Evolutionary conservation across 2,888 invertebrate genomes (phyloP), one percentile per base, ranked within the genome.

Genomic region (Eugnorisma glareosa): DNA sequence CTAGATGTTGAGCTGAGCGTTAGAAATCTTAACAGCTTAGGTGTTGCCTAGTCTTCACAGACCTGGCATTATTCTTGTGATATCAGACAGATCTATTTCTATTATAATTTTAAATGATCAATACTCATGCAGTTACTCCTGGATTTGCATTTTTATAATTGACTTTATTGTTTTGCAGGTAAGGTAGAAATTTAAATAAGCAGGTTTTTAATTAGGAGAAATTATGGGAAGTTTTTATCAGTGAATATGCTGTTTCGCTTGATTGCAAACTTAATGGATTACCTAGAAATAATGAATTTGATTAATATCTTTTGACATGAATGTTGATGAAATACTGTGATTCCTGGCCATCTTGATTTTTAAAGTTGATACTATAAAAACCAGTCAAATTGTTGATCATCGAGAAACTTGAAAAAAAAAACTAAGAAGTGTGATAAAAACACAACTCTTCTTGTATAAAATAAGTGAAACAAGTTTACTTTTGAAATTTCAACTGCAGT

Each of bases 51-150:
- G 37, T 64, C n/a, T n/a, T n/a, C 2, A 31, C 15, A 1, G 40
- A 64, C 15, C n/a, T n/a, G 15, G n/a, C n/a, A 73, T 82, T 75
- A 40, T 67, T 31, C 54, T 67, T 15, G 2, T 73, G 72, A 69
- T 67, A 51, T 64, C 67, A 63, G 54, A 78, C 71, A 15, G 35
- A 77, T n/a, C n/a, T n/a, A n/a, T 78, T 85, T 73, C 74, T 51
- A 85, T 85, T 83, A 77, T 64, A 87, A 85, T 78, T 86, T 85
- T 72, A 78, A 86, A 85, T 81, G 15, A 75, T 83, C 37, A 76
- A 74, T 82, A 48, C 40, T 51, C 61, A 18, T 37, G 67, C n/a
- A 18, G 61, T 67, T 74, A 57, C 43, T 61, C 0, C 2, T 61
- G 18, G 21, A 76, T 81, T 61, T 66, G 57, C 67, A 76, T 75